Evolutionary conservation across 2,797 vertebrate species (phyloP), one percentile per base, ranked within the genome.

Genomic region (Xyrichtys novacula): DNA sequence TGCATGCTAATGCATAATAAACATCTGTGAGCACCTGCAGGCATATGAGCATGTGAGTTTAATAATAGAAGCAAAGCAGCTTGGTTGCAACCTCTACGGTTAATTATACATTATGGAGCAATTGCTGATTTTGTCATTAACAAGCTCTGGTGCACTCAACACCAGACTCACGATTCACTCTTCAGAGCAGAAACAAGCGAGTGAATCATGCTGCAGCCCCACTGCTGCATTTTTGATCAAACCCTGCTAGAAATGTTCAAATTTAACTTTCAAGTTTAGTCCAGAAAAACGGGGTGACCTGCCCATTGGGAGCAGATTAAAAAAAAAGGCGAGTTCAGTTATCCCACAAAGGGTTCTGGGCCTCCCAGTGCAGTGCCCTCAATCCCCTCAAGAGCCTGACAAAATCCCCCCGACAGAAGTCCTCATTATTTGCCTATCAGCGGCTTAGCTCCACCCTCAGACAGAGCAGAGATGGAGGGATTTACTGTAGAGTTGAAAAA

Each of bases 331-430:
- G 76, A 64, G 46, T 39, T 80, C 50, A 15, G 59, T 91, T 91
- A 92, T 89, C 90, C 83, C 78, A 0, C 47, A 49, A 55, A 73
- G 71, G 39, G 62, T 81, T 80, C 58, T 52, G 65, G 72, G 75
- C 68, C 81, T 83, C 84, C 64, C 65, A 56, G 50, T 66, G 81
- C 68, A 78, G 50, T 10, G 71, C 44, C 83, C 88, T 85, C 80
- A 90, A 88, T 83, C 74, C 74, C 67, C 76, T 58, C 44, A 29
- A 72, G 59, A 72, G 60, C 64, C 44, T 59, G 39, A 26, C 36
- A 75, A 84, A 85, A 84, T 74, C 81, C 83, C 72, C 79, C 79
- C 44, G 53, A 85, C 64, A 78, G 75, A 56, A 82, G 75, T 69
- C 57, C 69, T 67, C 72, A 80, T 85, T 85, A 81, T 88, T 80